Evolutionary conservation across 1,140 invertebrate genomes (phyloP).

Genomic region (Glossosoma conforme): DNA sequence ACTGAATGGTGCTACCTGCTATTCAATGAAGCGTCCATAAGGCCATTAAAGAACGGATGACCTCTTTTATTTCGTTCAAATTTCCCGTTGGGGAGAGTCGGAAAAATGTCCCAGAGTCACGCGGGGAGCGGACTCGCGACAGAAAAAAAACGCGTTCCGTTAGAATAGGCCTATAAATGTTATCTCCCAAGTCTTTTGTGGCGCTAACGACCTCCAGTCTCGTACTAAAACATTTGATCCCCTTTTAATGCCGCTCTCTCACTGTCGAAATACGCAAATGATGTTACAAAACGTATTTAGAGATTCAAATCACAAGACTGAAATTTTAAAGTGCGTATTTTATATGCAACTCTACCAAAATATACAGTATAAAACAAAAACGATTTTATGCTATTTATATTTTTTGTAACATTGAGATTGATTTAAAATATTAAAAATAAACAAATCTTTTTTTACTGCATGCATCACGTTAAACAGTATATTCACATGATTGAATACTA

Average conservation of each 20-base stretch:
- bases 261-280: constrained; percentile 5
- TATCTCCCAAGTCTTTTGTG: constrained; percentile 8
- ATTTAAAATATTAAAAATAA: no score
- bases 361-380: no score
- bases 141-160: constrained; percentile 21
- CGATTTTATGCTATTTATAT: no score
- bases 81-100: constrained; percentile 17
- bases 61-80: constrained; percentile 20
- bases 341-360: no score
- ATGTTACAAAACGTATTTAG: no score
- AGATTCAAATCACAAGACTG: no score
- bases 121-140: constrained; percentile 13
- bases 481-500: no score
- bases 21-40: constrained; percentile 19
- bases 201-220: constrained; percentile 4
- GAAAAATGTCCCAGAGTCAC: constrained; percentile 10
- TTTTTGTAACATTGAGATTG: no score
- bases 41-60: constrained; percentile 20
- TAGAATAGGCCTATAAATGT: constrained; percentile 11
- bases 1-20: constrained; percentile 4
- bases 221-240: background rate
- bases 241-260: constrained; percentile 6
- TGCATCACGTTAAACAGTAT: no score
- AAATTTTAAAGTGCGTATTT: no score
- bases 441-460: no score